Conservation (phyloP, 2,797 vertebrate genomes). For the Pseudochromis fuscus region DNA sequence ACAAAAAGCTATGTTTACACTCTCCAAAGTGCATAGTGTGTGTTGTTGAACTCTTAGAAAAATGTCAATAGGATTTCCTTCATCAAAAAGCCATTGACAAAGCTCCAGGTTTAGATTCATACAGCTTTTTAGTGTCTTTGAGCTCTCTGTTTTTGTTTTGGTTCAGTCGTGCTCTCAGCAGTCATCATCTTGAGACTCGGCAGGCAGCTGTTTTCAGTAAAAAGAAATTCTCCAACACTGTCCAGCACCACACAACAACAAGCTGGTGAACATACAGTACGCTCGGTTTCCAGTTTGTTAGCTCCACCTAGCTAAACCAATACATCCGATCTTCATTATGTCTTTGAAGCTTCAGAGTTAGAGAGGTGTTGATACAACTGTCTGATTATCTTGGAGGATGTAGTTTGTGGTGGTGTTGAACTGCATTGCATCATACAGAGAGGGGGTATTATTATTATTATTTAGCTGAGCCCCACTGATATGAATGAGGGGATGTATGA, state of each 20-base stretch:
- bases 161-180: no score
- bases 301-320: not conserved
- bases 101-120: no score
- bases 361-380: not conserved
- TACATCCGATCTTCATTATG: not conserved
- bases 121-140: no score
- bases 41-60: not conserved
- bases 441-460: not conserved
- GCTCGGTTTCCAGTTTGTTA: no score
- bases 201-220: no score
- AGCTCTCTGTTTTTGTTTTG: no score
- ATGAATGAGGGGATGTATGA: not conserved
- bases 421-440: not conserved
- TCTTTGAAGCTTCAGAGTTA: not conserved
- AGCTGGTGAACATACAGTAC: no score
- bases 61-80: not conserved
- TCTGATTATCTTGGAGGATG: not conserved
- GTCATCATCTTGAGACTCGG: no score
- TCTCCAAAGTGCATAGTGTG: not conserved
- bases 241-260: no score
- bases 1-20: constrained; percentile 1
- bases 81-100: not conserved
- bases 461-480: not conserved
- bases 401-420: not conserved
- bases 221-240: no score